These are phyloP conservation scores for Ciconia stormi DNA, from an alignment of 2,113 vertebrate genomes.

Conservation along the genomic window DNA sequence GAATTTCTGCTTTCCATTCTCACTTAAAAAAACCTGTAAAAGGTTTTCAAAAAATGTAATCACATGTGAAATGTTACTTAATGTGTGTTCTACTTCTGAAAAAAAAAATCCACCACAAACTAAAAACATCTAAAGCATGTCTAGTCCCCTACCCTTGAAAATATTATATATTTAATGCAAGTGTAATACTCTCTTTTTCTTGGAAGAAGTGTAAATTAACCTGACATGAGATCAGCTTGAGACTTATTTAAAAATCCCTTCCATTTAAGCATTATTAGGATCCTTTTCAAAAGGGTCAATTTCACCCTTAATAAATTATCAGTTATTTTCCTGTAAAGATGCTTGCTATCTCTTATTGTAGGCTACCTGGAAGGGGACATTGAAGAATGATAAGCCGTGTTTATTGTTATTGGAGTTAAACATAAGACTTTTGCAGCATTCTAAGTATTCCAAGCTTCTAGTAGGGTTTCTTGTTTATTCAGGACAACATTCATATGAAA, in stretches of 20 bases:
- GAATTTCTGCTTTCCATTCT: not conserved
- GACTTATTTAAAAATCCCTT: not conserved
- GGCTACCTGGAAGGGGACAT: not conserved
- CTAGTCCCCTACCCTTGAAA: not conserved
- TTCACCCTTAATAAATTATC: not conserved
- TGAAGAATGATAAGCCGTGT: not conserved
- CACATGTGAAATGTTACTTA: not conserved
- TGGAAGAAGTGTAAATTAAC: not conserved
- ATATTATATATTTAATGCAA: not conserved
- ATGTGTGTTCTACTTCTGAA: not conserved
- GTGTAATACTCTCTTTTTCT: not conserved
- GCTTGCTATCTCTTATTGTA: not conserved
- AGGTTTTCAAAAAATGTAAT: not conserved
- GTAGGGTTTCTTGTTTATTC: not conserved
- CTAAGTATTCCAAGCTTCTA: not conserved
- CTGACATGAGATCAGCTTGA: not conserved
- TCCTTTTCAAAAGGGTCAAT: not conserved
- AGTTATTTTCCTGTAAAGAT: not conserved
- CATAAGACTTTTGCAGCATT: not conserved
- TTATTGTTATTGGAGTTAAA: not conserved
- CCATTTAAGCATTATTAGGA: not conserved
- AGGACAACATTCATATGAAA: not conserved
- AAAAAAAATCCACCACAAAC: not conserved
- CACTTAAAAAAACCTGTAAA: not conserved
- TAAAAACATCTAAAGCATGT: not conserved